Conservation (phyloP, 2,888 invertebrate species). For the Therioaphis trifolii region DNA sequence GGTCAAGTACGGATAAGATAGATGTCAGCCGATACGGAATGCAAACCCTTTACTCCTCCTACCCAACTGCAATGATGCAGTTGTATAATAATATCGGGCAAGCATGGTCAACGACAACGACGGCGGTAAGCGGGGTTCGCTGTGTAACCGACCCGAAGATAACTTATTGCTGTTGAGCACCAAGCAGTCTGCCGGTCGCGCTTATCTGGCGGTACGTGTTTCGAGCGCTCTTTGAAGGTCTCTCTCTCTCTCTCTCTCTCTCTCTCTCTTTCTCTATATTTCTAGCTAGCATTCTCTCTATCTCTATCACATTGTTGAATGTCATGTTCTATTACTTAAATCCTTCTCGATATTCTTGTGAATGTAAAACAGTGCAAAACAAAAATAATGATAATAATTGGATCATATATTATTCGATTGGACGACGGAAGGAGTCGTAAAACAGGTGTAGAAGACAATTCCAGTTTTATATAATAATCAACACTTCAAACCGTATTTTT, state of each 20-base stretch:
- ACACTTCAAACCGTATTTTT: constrained; percentile 14
- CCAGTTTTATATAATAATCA: constrained; percentile 39
- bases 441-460: background rate
- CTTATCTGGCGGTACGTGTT: constrained; percentile 49
- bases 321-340: no score
- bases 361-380: no score
- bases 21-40: constrained; percentile 47
- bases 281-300: constrained; percentile 3
- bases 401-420: background rate
- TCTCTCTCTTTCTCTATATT: constrained; percentile 40
- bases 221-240: constrained; percentile 48
- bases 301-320: background rate
- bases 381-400: no score
- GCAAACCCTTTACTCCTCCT: constrained; percentile 23
- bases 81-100: constrained; percentile 47
- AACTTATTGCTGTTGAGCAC: constrained; percentile 56
- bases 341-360: constrained; percentile 14
- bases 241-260: constrained; percentile 31
- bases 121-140: constrained; percentile 19
- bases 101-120: constrained; percentile 18
- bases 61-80: constrained; percentile 18
- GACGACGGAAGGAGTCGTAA: background rate
- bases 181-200: constrained; percentile 56
- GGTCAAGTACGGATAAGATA: constrained; percentile 50
- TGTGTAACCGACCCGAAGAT: constrained; percentile 48